Evolutionary conservation across 2,797 vertebrate genomes (phyloP).

Genomic region (Thunnus albacares): DNA sequence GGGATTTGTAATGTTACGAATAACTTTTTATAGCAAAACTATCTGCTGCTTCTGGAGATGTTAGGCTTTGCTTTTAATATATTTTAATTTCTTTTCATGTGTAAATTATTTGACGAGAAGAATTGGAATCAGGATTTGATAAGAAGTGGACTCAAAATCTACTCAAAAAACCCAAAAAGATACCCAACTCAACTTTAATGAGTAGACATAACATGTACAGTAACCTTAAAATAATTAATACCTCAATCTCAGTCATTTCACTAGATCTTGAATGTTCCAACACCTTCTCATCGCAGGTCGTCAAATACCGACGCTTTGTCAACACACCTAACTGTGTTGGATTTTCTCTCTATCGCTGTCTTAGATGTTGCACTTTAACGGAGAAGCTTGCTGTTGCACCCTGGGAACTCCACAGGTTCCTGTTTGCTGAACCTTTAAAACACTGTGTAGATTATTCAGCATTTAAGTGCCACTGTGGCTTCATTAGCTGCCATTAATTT

Average conservation of each 20-base stretch:
- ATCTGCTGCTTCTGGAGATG: not conserved
- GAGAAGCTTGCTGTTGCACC: constrained; percentile 10
- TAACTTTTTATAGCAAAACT: no score
- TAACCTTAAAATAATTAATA: constrained; percentile 11
- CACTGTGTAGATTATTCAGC: constrained; percentile 41
- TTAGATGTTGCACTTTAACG: not conserved
- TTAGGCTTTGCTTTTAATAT: not conserved
- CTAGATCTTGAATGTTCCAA: not conserved
- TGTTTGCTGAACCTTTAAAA: constrained; percentile 46
- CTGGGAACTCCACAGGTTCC: not conserved
- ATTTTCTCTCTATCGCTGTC: not conserved
- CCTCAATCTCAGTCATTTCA: constrained; percentile 1
- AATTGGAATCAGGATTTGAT: not conserved
- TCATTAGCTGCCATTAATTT: constrained; percentile 61
- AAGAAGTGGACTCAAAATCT: not conserved
- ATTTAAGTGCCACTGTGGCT: constrained; percentile 34
- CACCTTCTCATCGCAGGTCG: no score
- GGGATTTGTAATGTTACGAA: not conserved
- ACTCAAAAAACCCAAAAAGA: not conserved
- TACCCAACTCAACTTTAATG: not conserved
- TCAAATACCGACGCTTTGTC: no score
- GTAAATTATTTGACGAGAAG: not conserved
- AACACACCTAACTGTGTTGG: not conserved
- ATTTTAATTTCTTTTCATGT: not conserved
- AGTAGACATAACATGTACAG: not conserved